A percentile compares a stretch with the other conserved stretches of the same genome.
These are phyloP conservation scores for Cabera pusaria DNA, from an alignment of 2,888 invertebrate genomes.

Conservation along the genomic window DNA sequence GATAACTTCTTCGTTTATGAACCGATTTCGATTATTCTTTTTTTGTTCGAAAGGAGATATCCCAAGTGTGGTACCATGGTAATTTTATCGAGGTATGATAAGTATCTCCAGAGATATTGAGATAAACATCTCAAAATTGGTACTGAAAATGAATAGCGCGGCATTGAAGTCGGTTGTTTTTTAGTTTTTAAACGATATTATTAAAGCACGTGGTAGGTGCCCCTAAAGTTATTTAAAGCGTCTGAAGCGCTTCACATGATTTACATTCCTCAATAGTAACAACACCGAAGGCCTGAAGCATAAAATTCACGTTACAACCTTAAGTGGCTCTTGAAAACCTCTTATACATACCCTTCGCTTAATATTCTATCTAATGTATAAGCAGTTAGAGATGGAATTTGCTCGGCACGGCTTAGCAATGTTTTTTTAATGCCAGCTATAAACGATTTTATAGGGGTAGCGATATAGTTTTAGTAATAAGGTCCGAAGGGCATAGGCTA, in stretches of 20 bases:
- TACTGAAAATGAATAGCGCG: too few relatives aligned
- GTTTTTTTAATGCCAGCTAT: constrained; percentile 26
- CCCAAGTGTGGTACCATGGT: too few relatives aligned
- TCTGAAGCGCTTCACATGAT: constrained; percentile 15
- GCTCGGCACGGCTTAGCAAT: not conserved
- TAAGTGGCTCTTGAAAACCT: constrained; percentile 29
- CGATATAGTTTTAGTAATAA: constrained; percentile 28
- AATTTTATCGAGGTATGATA: too few relatives aligned
- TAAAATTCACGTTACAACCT: constrained; percentile 29
- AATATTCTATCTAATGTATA: constrained; percentile 20
- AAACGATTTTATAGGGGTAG: constrained; percentile 32
- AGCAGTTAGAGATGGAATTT: constrained; percentile 18
- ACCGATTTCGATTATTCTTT: too few relatives aligned
- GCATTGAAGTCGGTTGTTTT: too few relatives aligned
- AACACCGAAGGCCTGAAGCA: constrained; percentile 24
- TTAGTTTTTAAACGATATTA: too few relatives aligned
- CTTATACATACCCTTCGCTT: constrained; percentile 16
- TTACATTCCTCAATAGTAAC: constrained; percentile 21
- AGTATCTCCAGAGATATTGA: too few relatives aligned
- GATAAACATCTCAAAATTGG: too few relatives aligned
- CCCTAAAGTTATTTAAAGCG: constrained; percentile 15
- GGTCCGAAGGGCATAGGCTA: constrained; percentile 22
- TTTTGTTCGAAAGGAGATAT: too few relatives aligned
- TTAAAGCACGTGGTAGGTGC: too few relatives aligned
- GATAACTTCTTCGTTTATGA: too few relatives aligned